Evolutionary conservation across 1,140 invertebrate species (phyloP), one percentile per base, ranked within the genome.

Genomic region (Caenorhabditis tropicalis): DNA sequence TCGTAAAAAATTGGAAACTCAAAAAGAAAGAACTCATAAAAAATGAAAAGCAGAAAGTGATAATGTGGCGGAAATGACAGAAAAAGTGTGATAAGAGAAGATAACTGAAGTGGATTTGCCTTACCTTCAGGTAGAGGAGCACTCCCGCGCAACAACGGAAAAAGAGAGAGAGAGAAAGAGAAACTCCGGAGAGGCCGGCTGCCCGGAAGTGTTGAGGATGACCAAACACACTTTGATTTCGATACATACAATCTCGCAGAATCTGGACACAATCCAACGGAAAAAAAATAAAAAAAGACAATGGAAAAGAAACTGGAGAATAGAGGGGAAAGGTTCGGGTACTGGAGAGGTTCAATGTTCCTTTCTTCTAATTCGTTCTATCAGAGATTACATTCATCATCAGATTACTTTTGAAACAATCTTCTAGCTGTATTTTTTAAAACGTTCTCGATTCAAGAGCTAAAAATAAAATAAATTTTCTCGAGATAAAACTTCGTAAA

Each of bases 51-150:
- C 65, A 21, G 36, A 10, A 43, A 74, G 36, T 74, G 65, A 46
- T 15, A 74, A 74, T 46, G 36, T 74, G 65, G 65, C n/a, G 43
- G 5, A 74, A 74, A 21, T 74, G n/a, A 43, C 65, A 74, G 36
- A 74, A 74, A 74, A 74, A 74, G 65, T 74, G 65, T 74, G 65
- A 74, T 74, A 74, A 74, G 36, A 74, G 21, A 29, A 74, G 15
- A 12, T 19, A 24, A 46, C 1, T 74, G 65, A 74, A 74, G 65
- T 74, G 65, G 33, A 10, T 24, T 36, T n/a, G n/a, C 58, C 12
- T 43, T 65, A 65, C 65, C 65, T 74, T n/a, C 65, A 74, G 65
- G 65, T 43, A 39, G 65, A 43, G 2, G 29, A 19, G 33, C 16
- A n/a, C 12, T 10, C 36, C 36, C 65, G 65, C 36, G 36, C 36